Evolutionary conservation across 2,888 invertebrate species (phyloP), one percentile per base, ranked within the genome.

Genomic region (Stictocephala bisonia): DNA sequence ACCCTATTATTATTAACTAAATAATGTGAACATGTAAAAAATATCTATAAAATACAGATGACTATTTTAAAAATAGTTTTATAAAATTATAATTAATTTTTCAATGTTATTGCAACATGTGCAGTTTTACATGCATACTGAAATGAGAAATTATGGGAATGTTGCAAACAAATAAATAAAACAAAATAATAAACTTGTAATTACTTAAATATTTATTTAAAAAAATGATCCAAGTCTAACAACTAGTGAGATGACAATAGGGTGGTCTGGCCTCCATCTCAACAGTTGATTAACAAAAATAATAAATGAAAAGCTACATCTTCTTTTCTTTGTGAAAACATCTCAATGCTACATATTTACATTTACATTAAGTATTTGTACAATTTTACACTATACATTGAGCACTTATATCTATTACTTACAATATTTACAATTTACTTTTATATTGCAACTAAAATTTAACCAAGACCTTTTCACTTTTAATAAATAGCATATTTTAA

Each of bases 121-220:
- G n/a, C n/a, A n/a, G n/a, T n/a, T n/a, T n/a, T n/a, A n/a, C n/a
- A n/a, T n/a, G n/a, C n/a, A n/a, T n/a, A n/a, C n/a, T n/a, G n/a
- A n/a, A n/a, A n/a, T n/a, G n/a, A n/a, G n/a, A n/a, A n/a, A n/a
- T n/a, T n/a, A n/a, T n/a, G n/a, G n/a, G n/a, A n/a, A n/a, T n/a
- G n/a, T n/a, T n/a, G n/a, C n/a, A n/a, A n/a, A n/a, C n/a, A n/a
- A n/a, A n/a, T n/a, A n/a, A n/a, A n/a, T n/a, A n/a, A n/a, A n/a
- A n/a, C n/a, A n/a, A n/a, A n/a, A 60, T 48, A 22, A 67, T 40
- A 50, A 73, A 56, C 58, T 73, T 51, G 72, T 72, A 72, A 72
- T 72, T 72, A 50, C 64, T 72, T 72, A 72, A 72, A 72, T 72
- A 72, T 72, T 72, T 72, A 72, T 72, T 72, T 64, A 35, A 41